These are phyloP conservation scores for Leistus spinibarbis DNA, from an alignment of 2,888 invertebrate species.

Conservation along the genomic window DNA sequence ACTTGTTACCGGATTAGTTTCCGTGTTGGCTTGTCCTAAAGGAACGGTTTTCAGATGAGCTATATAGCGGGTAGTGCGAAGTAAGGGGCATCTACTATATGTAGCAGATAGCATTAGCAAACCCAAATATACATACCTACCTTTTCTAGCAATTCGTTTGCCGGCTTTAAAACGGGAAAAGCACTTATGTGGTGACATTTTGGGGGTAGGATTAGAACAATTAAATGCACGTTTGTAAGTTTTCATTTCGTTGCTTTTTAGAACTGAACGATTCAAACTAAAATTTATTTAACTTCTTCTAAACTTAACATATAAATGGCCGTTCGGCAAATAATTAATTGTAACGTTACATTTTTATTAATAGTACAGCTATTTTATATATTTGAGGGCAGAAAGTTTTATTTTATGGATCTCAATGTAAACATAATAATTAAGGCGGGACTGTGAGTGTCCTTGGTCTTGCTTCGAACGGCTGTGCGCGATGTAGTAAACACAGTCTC, in stretches of 20 bases:
- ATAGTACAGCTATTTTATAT: no score
- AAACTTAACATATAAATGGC: no score
- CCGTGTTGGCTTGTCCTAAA: slow-evolving; percentile 25
- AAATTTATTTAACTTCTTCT: background rate
- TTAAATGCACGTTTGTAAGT: slow-evolving; percentile 32
- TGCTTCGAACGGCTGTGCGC: no score
- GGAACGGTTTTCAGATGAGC: background rate
- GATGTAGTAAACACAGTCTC: no score
- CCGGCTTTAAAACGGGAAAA: slow-evolving; percentile 1
- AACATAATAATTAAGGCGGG: no score
- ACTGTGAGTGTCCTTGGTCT: no score
- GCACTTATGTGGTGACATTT: slow-evolving; percentile 20
- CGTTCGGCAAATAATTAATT: no score
- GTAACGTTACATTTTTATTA: no score
- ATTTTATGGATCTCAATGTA: no score
- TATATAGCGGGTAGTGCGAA: background rate
- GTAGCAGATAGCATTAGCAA: background rate
- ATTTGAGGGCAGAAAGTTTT: no score
- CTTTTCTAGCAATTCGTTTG: background rate
- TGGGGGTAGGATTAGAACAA: slow-evolving; percentile 23
- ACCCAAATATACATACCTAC: slow-evolving; percentile 1
- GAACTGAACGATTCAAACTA: background rate
- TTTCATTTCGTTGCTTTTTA: slow-evolving; percentile 10
- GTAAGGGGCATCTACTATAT: background rate
- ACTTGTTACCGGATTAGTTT: slow-evolving; percentile 39